Evolutionary conservation across 2,797 vertebrate species (phyloP).

Genomic region (Limnodromus scolopaceus): DNA sequence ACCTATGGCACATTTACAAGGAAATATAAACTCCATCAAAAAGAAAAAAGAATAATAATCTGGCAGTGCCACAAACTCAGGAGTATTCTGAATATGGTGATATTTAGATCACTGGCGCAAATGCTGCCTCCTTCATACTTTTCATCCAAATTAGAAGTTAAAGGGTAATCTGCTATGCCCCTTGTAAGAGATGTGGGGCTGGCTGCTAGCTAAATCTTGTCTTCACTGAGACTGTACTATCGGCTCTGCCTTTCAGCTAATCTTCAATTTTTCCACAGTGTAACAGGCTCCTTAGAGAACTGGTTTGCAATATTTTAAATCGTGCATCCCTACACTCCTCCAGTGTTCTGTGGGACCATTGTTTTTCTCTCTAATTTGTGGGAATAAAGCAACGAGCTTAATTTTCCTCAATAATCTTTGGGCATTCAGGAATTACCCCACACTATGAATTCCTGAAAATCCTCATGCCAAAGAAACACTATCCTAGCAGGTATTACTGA

Average conservation of each 20-base stretch:
- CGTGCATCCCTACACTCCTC: neutral
- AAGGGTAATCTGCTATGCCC: accelerated
- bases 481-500: neutral
- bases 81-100: neutral
- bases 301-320: neutral
- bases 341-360: neutral
- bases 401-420: neutral
- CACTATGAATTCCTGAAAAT: neutral
- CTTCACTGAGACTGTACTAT: neutral
- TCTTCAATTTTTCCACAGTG: neutral
- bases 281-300: neutral
- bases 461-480: neutral
- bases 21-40: neutral
- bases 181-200: neutral
- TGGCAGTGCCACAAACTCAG: neutral
- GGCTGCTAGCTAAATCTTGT: neutral
- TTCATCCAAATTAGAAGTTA: neutral
- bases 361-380: neutral
- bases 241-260: neutral
- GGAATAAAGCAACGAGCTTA: neutral
- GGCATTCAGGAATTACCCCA: neutral
- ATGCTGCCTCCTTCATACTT: neutral
- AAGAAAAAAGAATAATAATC: neutral
- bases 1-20: neutral
- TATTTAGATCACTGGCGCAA: neutral